Percentiles rank a stretch among this genome's conserved stretches.
Conservation (phyloP, 2,113 vertebrate species). For the Calonectris borealis region DNA sequence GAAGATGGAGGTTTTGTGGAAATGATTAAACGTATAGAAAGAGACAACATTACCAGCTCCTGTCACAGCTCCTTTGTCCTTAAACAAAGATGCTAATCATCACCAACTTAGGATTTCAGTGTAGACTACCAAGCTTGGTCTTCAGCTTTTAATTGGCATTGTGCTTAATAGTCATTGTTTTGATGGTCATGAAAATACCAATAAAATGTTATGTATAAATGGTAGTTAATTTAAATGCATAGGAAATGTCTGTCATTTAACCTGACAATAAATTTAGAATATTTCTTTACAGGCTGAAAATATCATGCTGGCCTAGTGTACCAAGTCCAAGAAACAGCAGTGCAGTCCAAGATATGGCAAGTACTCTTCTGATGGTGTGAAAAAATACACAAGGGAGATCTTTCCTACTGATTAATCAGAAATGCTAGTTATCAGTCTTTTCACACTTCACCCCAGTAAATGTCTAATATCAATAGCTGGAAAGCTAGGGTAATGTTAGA, state of each 20-base stretch:
- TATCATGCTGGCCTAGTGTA: conserved; percentile 74
- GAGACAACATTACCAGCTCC: neutral
- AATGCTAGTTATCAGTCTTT: neutral
- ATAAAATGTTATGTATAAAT: neutral
- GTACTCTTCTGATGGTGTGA: conserved; percentile 44
- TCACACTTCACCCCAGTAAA: neutral
- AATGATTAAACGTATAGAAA: neutral
- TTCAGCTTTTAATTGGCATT: neutral
- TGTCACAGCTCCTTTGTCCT: neutral
- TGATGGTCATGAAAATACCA: neutral
- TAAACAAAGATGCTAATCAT: neutral
- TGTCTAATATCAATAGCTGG: neutral
- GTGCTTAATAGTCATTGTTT: neutral
- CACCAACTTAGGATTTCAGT: neutral
- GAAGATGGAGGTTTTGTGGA: neutral
- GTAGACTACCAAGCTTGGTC: neutral
- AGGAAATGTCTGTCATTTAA: neutral
- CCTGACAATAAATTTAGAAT: neutral
- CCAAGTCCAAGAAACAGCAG: conserved; percentile 80
- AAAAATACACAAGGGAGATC: neutral
- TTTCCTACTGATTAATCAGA: neutral
- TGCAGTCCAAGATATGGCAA: conserved; percentile 74
- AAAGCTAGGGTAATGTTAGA: neutral
- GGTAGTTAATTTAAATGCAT: neutral
- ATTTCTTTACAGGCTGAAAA: conserved; percentile 65